Evolutionary conservation across 1,140 invertebrate species (phyloP), one percentile per base, ranked within the genome.

Genomic region (Geopemphigus sp.): DNA sequence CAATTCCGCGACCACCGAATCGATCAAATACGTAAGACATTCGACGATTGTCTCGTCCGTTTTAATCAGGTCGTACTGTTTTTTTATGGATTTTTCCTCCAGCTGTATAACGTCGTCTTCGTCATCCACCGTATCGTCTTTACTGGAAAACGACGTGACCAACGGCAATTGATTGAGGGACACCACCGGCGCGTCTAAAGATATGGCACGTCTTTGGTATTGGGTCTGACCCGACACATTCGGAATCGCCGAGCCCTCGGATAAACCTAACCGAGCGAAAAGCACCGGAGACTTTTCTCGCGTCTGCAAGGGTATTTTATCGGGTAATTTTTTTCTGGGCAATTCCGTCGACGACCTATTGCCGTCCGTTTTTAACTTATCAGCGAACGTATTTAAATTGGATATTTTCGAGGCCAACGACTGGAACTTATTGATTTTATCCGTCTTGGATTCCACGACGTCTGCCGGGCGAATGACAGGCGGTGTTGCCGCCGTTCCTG

Each of bases 121-220:
- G 57, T 83, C 82, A 47, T 83, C 84, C 1, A 95, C 89, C 0
- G 93, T 95, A 84, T 95, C 93, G 85, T 95, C 93, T 85, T 94
- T 94, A 80, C 92, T 93, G 0, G 93, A 94, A 86, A 94, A 94
- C 0, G 93, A 91, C 85, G 93, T 93, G 83, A 92, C 90, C n/a
- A 92, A 90, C 32, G 93, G 93, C 76, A 94, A 85, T 83, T 89
- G 88, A 85, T 92, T 91, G 26, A 94, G 84, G 22, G 92, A 90
- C 83, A 94, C 93, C 61, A 94, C 91, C 14, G 92, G 91, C 22
- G 92, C 91, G 84, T 94, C 93, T 81, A 95, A 86, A 80, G 93
- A 94, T 85, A 94, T 93, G 0, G 93, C 91, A 83, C 93, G 87
- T 81, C 93, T 87, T 24, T 92, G 92, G 6, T 92, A 93, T 81